Percentiles rank a stretch among this genome's conserved stretches.
phyloP scores from a whole-genome alignment of 2,888 invertebrate species.

The Osedax frankpressi region DNA sequence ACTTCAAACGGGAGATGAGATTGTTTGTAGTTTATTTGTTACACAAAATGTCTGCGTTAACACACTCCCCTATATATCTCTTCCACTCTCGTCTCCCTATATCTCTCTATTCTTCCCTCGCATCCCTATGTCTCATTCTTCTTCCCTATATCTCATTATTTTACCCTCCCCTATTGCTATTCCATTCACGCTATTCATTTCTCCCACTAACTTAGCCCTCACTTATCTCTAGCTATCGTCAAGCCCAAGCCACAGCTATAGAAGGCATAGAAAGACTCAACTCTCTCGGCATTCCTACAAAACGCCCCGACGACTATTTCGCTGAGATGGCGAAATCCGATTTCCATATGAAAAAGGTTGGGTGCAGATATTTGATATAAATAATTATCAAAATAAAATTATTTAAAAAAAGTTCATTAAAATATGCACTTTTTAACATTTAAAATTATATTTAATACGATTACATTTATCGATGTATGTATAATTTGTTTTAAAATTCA shows the following conservation, averaged over 20 bases:
- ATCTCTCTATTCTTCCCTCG: not conserved
- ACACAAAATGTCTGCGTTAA: too few relatives aligned
- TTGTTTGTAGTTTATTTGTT: constrained; percentile 52
- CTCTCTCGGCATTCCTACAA: constrained; percentile 62
- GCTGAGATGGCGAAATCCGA: constrained; percentile 98
- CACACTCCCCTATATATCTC: too few relatives aligned
- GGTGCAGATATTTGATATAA: too few relatives aligned
- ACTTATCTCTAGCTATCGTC: constrained; percentile 41
- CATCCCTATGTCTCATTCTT: not conserved
- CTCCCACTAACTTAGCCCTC: not conserved
- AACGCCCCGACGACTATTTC: constrained; percentile 86
- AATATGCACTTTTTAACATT: too few relatives aligned
- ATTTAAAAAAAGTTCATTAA: too few relatives aligned
- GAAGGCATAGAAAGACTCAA: constrained; percentile 67
- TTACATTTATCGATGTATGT: too few relatives aligned
- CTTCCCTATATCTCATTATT: not conserved
- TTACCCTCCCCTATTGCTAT: not conserved
- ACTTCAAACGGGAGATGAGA: constrained; percentile 76
- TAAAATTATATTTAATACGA: too few relatives aligned
- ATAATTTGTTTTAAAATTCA: too few relatives aligned
- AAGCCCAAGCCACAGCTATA: constrained; percentile 63
- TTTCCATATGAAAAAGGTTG: constrained; percentile 82
- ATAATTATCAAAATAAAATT: too few relatives aligned
- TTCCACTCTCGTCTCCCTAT: not conserved
- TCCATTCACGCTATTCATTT: not conserved